phyloP scores from a whole-genome alignment of 2,888 invertebrate species.

The Pasiphila rectangulata region DNA sequence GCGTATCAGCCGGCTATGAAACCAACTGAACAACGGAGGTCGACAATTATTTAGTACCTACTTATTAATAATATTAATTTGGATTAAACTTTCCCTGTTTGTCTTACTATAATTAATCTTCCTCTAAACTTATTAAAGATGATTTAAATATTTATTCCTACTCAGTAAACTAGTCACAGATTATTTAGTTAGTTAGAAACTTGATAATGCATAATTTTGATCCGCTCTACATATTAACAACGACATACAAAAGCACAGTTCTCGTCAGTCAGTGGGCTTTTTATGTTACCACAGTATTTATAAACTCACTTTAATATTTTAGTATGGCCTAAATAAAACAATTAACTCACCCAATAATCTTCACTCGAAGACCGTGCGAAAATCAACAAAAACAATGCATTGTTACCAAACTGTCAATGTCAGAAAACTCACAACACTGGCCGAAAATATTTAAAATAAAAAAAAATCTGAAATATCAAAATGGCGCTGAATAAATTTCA shows the following conservation, averaged over 20 bases:
- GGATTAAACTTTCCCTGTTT: too few species aligned
- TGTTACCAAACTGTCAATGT: constrained; percentile 40
- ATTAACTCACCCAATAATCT: constrained; percentile 52
- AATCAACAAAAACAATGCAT: constrained; percentile 55
- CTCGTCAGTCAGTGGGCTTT: too few species aligned
- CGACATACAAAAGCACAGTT: neutral
- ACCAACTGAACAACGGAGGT: too few species aligned
- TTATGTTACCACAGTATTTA: too few species aligned
- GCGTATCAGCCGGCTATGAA: too few species aligned
- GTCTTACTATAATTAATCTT: too few species aligned
- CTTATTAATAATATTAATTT: too few species aligned
- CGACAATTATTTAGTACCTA: too few species aligned
- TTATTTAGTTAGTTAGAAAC: neutral
- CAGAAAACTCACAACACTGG: constrained; percentile 36
- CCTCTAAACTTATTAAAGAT: neutral
- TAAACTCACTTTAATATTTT: too few species aligned
- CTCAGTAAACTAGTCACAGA: neutral
- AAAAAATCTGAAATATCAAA: constrained; percentile 8
- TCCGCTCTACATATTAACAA: constrained; percentile 22
- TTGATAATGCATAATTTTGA: constrained; percentile 7
- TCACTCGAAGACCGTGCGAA: constrained; percentile 47
- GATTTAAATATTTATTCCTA: neutral
- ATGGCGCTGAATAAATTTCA: neutral
- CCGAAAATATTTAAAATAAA: constrained; percentile 24
- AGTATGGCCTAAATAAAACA: constrained; percentile 27